These are phyloP conservation scores for Noturus placidus DNA, from an alignment of 2,113 vertebrate genomes.

Conservation along the genomic window DNA sequence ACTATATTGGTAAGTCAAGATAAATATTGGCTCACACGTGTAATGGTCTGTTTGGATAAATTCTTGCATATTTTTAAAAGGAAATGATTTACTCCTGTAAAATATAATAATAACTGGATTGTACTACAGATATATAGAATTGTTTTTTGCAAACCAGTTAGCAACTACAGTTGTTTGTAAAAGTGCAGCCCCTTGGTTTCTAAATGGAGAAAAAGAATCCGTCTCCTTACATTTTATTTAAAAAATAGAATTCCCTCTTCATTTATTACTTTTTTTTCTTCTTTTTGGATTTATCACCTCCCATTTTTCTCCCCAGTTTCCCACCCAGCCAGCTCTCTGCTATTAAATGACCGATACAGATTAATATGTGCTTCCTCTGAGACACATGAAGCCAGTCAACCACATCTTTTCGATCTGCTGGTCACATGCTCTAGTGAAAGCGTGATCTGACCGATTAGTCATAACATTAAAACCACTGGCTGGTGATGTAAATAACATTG, in stretches of 20 bases:
- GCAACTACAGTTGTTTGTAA: neutral
- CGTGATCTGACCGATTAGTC: too few species aligned
- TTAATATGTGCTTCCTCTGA: neutral
- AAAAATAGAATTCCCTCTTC: neutral
- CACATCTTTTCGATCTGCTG: neutral
- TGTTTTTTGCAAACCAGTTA: too few species aligned
- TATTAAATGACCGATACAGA: neutral
- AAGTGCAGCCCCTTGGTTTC: neutral
- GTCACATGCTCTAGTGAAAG: neutral
- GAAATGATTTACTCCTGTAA: neutral
- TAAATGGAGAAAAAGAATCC: neutral
- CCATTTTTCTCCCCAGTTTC: neutral
- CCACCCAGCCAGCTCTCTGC: neutral
- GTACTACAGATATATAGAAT: too few species aligned
- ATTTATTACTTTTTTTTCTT: neutral
- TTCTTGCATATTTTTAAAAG: neutral
- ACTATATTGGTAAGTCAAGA: conserved; percentile 83
- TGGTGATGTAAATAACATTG: too few species aligned
- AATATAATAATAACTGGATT: neutral
- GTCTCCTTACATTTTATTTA: neutral
- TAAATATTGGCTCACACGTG: neutral
- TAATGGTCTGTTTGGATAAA: neutral
- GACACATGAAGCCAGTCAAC: neutral
- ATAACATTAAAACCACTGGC: too few species aligned
- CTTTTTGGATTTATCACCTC: neutral